Percentiles rank a stretch among this genome's conserved stretches.
Conservation (phyloP, 2,888 invertebrate species). For the Sarcophaga subvicina region DNA sequence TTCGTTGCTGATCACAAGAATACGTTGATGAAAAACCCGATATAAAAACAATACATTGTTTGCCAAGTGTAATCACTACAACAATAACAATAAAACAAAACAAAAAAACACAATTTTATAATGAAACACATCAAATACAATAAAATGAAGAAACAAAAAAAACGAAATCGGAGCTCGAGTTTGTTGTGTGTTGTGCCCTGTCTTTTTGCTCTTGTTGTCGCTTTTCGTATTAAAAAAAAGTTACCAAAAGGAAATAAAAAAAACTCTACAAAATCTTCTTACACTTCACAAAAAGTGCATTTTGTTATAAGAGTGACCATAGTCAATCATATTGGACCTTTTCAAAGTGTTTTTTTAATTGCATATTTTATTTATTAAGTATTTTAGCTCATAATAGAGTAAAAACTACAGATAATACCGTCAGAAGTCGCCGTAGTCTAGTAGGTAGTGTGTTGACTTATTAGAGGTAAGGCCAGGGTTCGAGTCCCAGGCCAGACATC, state of each 20-base stretch:
- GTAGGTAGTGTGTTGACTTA: too few species aligned
- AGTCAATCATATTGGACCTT: neutral
- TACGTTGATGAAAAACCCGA: slow-evolving; percentile 76
- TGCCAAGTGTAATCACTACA: slow-evolving; percentile 71
- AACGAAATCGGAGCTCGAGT: too few species aligned
- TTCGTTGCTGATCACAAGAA: slow-evolving; percentile 78
- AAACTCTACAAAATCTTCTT: slow-evolving; percentile 20
- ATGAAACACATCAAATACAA: slow-evolving; percentile 65
- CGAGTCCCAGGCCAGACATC: too few species aligned
- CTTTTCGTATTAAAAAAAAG: slow-evolving; percentile 46
- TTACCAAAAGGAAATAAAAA: slow-evolving; percentile 24
- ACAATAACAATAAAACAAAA: slow-evolving; percentile 64
- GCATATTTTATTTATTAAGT: too few species aligned
- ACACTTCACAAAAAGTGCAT: neutral
- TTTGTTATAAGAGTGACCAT: slow-evolving; percentile 19
- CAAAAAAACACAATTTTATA: slow-evolving; percentile 66
- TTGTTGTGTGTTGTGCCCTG: slow-evolving; percentile 17
- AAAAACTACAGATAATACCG: too few species aligned
- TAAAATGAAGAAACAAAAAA: too few species aligned
- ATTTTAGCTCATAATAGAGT: too few species aligned
- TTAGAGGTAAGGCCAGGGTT: too few species aligned
- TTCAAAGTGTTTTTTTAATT: neutral
- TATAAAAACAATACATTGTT: slow-evolving; percentile 65
- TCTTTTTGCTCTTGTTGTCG: slow-evolving; percentile 1
- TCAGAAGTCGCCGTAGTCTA: too few species aligned